phyloP scores from a whole-genome alignment of 1,140 invertebrate species.

The Eurosta solidaginis region DNA sequence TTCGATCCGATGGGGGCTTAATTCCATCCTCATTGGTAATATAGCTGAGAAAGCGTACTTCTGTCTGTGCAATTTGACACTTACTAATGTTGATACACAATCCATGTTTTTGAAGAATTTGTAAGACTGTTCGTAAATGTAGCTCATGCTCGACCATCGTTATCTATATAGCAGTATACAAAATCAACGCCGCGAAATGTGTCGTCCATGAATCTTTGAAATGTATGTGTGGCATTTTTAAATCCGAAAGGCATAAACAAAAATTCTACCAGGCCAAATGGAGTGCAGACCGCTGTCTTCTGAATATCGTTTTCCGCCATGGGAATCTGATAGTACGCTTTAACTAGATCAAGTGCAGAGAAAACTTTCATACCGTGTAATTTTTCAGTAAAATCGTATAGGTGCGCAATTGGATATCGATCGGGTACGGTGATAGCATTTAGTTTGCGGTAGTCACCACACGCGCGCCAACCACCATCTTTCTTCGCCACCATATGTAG shows the following conservation, averaged over 20 bases:
- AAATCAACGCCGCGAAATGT: neutral
- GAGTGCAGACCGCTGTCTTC: neutral
- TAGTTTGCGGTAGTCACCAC: no score
- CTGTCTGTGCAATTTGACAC: no score
- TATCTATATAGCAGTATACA: neutral
- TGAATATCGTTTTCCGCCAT: neutral
- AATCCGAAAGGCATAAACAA: no score
- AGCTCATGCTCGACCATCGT: no score
- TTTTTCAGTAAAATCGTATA: neutral
- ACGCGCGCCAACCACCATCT: neutral
- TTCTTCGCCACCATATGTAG: neutral
- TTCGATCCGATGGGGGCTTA: neutral
- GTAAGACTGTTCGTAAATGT: no score
- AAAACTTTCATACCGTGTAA: constrained; percentile 6
- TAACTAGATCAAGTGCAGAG: neutral
- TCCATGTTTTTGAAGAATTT: no score
- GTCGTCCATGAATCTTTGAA: neutral
- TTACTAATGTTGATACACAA: no score
- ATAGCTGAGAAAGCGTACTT: neutral
- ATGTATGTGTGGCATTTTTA: neutral
- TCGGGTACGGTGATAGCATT: no score
- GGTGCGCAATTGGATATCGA: no score
- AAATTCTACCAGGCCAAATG: no score
- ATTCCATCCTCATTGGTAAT: neutral
- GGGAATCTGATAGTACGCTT: no score